Conservation (phyloP, 2,113 vertebrate genomes). For the Forbesichthys agassizii region DNA sequence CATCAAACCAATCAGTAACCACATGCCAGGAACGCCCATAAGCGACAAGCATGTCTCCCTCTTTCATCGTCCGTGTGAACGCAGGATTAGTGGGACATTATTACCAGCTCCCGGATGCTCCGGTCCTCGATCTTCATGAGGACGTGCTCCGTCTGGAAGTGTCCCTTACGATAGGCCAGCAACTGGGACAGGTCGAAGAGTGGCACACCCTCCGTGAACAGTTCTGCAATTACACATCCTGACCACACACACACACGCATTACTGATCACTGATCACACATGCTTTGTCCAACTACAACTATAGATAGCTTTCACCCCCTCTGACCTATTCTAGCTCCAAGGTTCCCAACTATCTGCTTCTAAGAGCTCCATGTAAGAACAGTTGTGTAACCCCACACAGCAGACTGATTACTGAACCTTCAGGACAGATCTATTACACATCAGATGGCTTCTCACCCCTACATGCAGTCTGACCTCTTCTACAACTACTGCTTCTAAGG, state of each 20-base stretch:
- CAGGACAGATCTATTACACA: not conserved
- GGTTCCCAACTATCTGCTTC: too few relatives aligned
- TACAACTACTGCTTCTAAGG: too few relatives aligned
- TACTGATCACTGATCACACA: not conserved
- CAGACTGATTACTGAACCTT: too few relatives aligned
- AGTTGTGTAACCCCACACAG: too few relatives aligned
- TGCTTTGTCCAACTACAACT: too few relatives aligned
- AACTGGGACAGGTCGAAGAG: conserved; percentile 96
- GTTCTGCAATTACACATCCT: conserved; percentile 97
- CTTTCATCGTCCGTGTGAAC: not conserved
- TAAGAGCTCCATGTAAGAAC: too few relatives aligned
- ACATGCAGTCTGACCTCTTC: too few relatives aligned
- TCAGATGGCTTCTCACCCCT: not conserved
- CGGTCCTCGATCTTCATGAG: conserved; percentile 92
- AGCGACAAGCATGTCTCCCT: too few relatives aligned
- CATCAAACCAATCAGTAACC: too few relatives aligned
- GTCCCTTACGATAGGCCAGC: conserved; percentile 93
- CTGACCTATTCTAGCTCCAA: too few relatives aligned
- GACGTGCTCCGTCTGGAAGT: conserved; percentile 92
- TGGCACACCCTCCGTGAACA: conserved; percentile 95
- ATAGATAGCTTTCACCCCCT: not conserved
- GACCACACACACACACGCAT: conserved; percentile 34
- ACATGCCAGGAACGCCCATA: too few relatives aligned
- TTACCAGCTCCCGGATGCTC: conserved; percentile 92
- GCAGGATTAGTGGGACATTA: not conserved